These are phyloP conservation scores for Eulemur macaco DNA, from an alignment of 2,113 vertebrate genomes.

Conservation along the genomic window DNA sequence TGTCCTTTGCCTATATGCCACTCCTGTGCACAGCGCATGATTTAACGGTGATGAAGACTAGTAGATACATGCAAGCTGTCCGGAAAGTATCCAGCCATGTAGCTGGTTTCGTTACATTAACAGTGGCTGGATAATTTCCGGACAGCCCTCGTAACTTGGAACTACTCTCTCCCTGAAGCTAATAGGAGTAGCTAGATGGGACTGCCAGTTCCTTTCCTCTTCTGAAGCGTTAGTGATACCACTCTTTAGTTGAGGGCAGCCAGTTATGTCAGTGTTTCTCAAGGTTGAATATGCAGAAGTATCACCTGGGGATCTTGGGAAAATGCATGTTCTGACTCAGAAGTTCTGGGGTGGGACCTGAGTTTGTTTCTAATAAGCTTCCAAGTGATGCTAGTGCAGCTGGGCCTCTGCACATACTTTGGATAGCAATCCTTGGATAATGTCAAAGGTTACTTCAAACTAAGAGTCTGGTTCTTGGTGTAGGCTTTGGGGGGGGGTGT, in stretches of 20 bases:
- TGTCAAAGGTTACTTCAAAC: background rate
- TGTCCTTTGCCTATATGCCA: background rate
- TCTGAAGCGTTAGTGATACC: accelerated
- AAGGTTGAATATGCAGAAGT: background rate
- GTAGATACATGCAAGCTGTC: too few relatives aligned
- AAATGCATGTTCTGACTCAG: background rate
- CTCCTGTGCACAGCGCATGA: background rate
- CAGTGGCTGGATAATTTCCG: too few relatives aligned
- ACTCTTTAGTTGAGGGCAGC: background rate
- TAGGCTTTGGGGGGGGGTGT: background rate
- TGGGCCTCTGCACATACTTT: background rate
- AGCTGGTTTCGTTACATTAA: too few relatives aligned
- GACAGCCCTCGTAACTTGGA: background rate
- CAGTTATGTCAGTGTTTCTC: accelerated
- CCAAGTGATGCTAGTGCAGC: background rate
- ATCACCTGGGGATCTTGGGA: background rate
- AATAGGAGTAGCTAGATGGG: accelerated
- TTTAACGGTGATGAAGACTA: too few relatives aligned
- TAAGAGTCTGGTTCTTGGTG: background rate
- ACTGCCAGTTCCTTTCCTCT: too few relatives aligned
- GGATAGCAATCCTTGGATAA: background rate
- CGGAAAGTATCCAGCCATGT: too few relatives aligned
- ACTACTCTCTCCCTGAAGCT: accelerated
- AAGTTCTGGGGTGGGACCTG: too few relatives aligned
- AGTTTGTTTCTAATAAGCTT: background rate